Evolutionary conservation across 2,797 vertebrate genomes (phyloP).

Genomic region (Poeciliopsis infans): DNA sequence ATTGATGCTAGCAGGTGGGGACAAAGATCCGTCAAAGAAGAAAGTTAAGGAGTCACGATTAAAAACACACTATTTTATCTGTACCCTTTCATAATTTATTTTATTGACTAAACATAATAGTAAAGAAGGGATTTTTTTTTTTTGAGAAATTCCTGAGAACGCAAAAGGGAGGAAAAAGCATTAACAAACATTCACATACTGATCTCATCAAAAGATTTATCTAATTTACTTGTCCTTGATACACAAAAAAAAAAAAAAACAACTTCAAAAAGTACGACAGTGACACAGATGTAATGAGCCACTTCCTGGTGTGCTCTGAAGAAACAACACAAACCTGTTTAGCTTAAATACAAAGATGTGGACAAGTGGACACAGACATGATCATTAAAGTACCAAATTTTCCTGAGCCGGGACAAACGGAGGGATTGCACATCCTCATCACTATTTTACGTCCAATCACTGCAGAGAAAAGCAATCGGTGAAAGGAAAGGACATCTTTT

Average conservation of each 20-base stretch:
- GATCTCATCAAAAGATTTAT: constrained; percentile 23
- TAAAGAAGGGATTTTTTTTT: constrained; percentile 25
- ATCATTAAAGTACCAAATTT: constrained; percentile 32
- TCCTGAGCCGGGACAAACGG: constrained; percentile 60
- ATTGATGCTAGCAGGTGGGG: no score
- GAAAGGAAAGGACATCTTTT: constrained; percentile 1
- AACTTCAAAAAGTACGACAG: neutral
- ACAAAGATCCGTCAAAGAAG: neutral
- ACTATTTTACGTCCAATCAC: constrained; percentile 14
- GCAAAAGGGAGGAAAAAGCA: constrained; percentile 37
- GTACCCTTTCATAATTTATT: constrained; percentile 37
- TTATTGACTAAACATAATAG: constrained; percentile 71
- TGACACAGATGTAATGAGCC: neutral
- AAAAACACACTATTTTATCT: constrained; percentile 10
- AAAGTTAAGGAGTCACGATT: constrained; percentile 19
- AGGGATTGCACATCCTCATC: constrained; percentile 23
- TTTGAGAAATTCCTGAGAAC: constrained; percentile 70
- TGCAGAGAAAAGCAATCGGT: constrained; percentile 5
- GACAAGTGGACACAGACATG: constrained; percentile 5
- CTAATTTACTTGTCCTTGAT: constrained; percentile 48
- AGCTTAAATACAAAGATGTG: constrained; percentile 11
- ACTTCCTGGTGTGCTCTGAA: neutral
- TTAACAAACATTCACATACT: constrained; percentile 17
- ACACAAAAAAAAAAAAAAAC: neutral
- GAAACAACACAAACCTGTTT: neutral